Percentiles rank a stretch among this genome's conserved stretches.
Conservation (phyloP, 2,113 vertebrate genomes). For the Oryzias curvinotus region DNA sequence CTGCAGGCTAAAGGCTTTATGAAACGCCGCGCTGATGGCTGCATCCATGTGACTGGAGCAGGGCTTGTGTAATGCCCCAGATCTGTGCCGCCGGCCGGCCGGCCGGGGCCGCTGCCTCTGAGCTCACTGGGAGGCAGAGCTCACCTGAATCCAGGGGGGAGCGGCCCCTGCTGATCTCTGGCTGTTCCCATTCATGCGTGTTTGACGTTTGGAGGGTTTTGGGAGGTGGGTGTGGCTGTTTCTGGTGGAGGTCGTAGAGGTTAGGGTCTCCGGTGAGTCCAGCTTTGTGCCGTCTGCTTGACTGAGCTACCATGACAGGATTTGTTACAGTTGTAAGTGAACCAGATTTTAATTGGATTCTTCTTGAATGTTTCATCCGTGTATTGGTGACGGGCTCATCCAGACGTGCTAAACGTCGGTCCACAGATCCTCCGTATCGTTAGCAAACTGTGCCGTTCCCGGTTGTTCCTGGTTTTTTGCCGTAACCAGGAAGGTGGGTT, state of each 20-base stretch:
- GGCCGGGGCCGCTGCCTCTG: conserved; percentile 38
- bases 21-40: conserved; percentile 41
- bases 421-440: too few relatives aligned
- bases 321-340: background rate
- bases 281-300: background rate
- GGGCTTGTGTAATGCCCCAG: conserved; percentile 63
- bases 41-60: conserved; percentile 63
- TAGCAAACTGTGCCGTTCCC: too few relatives aligned
- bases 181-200: too few relatives aligned
- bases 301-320: background rate
- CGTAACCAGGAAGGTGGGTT: too few relatives aligned
- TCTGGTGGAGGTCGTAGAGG: background rate
- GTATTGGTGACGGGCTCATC: too few relatives aligned
- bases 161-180: background rate
- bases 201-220: too few relatives aligned
- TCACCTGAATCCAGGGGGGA: conserved; percentile 7
- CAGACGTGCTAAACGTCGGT: too few relatives aligned
- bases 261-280: conserved; percentile 4
- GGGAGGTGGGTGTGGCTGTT: background rate
- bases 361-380: too few relatives aligned
- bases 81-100: conserved; percentile 64
- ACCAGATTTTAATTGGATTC: too few relatives aligned
- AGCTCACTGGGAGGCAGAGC: conserved; percentile 12
- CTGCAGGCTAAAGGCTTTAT: conserved; percentile 35
- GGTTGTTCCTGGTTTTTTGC: too few relatives aligned